Base-by-base conservation (phyloP, 1,140 invertebrate genomes). In the Gryon sp. region DNA sequence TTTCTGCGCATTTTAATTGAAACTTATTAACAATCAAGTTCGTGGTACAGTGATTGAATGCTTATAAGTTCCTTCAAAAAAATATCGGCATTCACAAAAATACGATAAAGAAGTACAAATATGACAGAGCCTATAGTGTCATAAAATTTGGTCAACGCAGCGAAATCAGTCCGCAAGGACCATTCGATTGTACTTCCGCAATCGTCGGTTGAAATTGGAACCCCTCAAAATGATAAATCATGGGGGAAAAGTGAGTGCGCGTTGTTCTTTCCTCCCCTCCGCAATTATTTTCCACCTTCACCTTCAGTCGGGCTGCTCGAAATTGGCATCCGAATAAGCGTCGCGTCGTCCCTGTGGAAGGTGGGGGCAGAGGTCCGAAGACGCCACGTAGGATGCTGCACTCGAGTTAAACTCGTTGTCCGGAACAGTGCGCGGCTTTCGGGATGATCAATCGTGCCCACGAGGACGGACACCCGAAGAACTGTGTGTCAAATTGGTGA, bases 351-450 rank as follows among this genome's bases (percentile, higher is more conserved):
- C 24, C 32, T n/a, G 30, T 41, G 46, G 34, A 32, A 53, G 45
- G 70, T 66, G 70, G 70, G 70, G 60, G 36, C 43, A 34, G 53
- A 30, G 65, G 53, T 59, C 38, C 24, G 34, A 62, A 76, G 55
- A 53, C 43, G 55, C 57, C 46, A 63, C 43, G 11, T 32, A 60
- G 70, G 70, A 74, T 74, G 70, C 70, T 66, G 62, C 70, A 74
- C 60, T 74, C 53, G 52, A 36, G 69, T 57, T 53, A 30, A 50
- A 20, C 20, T 15, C 55, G 53, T 30, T 18, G 22, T 6, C 16
- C 22, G 53, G 36, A 11, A 57, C 36, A 38, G 53, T 60, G 53
- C 46, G 19, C 53, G 60, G 40, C 9, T 38, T 57, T 48, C 63
- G 26, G 41, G 20, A 28, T 46, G 14, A 15, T n/a, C n/a, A n/a